phyloP scores from a whole-genome alignment of 2,888 invertebrate genomes.

The Mimachlamys varia region DNA sequence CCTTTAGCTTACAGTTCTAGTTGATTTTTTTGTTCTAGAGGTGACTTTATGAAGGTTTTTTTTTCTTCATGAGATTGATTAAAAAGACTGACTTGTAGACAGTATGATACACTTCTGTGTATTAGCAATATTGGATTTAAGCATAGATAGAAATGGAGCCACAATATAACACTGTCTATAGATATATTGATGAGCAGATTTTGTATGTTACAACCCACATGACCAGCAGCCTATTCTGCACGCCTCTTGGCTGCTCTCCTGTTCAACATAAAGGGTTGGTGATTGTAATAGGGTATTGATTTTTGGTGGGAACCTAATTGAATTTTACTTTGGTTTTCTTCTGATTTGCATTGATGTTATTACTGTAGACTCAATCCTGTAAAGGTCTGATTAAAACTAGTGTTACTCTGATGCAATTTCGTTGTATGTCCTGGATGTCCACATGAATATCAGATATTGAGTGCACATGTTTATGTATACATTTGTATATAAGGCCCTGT shows the following conservation, averaged over 20 bases:
- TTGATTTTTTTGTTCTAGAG: background rate
- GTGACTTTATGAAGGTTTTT: background rate
- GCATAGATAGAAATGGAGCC: background rate
- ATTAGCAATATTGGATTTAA: background rate
- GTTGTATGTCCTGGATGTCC: background rate
- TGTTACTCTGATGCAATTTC: background rate
- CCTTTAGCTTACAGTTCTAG: no score
- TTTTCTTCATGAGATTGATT: background rate
- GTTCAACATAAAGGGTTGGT: background rate
- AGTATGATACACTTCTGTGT: background rate
- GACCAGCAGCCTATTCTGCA: background rate
- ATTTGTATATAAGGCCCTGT: background rate
- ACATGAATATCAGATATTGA: background rate
- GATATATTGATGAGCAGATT: background rate
- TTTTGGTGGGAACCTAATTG: background rate
- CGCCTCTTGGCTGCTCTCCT: background rate
- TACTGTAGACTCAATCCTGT: background rate
- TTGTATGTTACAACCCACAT: background rate
- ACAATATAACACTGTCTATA: background rate
- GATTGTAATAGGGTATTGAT: background rate
- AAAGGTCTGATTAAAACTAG: background rate
- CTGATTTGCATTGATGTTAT: background rate
- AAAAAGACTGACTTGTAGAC: background rate
- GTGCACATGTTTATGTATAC: background rate
- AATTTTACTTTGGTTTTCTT: conserved; percentile 11